Evolutionary conservation across 2,888 invertebrate species (phyloP).

Genomic region (Hecatera dysodea): DNA sequence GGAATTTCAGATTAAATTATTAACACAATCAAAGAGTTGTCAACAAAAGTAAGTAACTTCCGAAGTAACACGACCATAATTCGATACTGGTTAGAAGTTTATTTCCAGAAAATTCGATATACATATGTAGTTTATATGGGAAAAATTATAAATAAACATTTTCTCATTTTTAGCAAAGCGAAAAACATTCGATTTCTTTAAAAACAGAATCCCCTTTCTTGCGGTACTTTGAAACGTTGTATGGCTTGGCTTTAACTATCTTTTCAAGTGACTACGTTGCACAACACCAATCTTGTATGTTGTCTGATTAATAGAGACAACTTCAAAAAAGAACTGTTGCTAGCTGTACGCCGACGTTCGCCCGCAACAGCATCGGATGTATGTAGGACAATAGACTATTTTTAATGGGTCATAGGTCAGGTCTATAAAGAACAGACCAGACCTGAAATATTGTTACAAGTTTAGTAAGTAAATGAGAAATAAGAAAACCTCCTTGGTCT

Average conservation of each 20-base stretch:
- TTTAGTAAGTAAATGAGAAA: conserved; percentile 4
- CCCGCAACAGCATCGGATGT: conserved; percentile 6
- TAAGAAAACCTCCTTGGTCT: too few relatives aligned
- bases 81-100: not conserved
- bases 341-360: too few relatives aligned
- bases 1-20: not conserved
- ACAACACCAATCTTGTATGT: not conserved
- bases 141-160: not conserved
- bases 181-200: too few relatives aligned
- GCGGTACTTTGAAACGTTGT: too few relatives aligned
- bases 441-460: not conserved
- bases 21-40: not conserved
- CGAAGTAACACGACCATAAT: not conserved
- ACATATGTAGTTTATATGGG: not conserved
- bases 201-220: too few relatives aligned
- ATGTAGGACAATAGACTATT: conserved; percentile 44
- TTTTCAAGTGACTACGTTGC: too few relatives aligned
- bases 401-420: conserved; percentile 31
- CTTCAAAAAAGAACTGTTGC: not conserved
- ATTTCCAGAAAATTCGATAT: not conserved
- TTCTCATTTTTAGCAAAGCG: too few relatives aligned
- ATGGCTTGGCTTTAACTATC: too few relatives aligned
- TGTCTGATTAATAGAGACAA: not conserved
- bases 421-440: conserved; percentile 1
- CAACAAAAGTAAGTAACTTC: not conserved